phyloP scores from a whole-genome alignment of 2,113 vertebrate species.

The Rhinolophus sinicus region DNA sequence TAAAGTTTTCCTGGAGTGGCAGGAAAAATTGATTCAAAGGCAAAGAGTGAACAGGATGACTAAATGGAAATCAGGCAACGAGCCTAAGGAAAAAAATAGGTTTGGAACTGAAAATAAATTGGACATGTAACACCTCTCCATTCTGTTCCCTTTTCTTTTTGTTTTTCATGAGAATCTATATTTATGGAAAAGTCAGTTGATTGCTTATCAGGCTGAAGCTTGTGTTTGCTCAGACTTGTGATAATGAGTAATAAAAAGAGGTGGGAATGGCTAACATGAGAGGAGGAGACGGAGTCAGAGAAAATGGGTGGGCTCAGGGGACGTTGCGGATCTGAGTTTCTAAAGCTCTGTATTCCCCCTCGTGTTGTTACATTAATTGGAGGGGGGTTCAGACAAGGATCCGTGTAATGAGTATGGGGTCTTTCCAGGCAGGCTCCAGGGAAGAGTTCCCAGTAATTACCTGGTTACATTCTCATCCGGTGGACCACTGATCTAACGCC shows the following conservation, averaged over 20 bases:
- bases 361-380: not conserved
- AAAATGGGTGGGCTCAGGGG: not conserved
- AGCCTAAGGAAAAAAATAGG: conserved; percentile 59
- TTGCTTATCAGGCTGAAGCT: conserved; percentile 71
- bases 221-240: conserved; percentile 55
- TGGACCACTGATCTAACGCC: not conserved
- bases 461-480: not conserved
- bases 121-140: conserved; percentile 69
- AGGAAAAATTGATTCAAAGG: conserved; percentile 61
- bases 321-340: not conserved
- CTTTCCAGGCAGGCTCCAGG: conserved; percentile 23
- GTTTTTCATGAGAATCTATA: conserved; percentile 67
- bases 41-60: conserved; percentile 47
- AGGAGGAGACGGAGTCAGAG: not conserved
- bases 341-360: not conserved
- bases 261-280: not conserved
- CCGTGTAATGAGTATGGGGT: conserved; percentile 19
- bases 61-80: conserved; percentile 69
- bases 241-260: conserved; percentile 58
- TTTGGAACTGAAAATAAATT: conserved; percentile 73
- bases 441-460: conserved; percentile 39
- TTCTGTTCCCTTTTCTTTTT: conserved; percentile 54
- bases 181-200: conserved; percentile 72
- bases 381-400: conserved; percentile 18
- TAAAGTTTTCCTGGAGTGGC: conserved; percentile 19